Evolutionary conservation across 2,888 invertebrate species (phyloP).

Genomic region (Phyllotreta striolata): DNA sequence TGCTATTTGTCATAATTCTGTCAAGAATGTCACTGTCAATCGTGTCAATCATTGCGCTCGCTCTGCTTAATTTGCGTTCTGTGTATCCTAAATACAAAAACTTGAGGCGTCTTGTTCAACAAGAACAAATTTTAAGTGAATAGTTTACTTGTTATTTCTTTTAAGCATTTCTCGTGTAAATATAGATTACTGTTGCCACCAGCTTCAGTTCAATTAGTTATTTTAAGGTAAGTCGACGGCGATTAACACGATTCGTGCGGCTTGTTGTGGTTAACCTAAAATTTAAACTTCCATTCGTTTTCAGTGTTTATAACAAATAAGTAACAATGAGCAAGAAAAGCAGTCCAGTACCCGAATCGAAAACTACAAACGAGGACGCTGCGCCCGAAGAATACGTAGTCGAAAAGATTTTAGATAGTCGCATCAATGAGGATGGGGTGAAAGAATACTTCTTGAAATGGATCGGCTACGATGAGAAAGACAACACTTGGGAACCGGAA

Average conservation of each 20-base stretch:
- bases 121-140: not conserved
- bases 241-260: not conserved
- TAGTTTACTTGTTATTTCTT: not conserved
- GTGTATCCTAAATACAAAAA: constrained; percentile 21
- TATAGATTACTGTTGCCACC: too few species aligned
- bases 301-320: too few species aligned
- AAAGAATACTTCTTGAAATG: constrained; percentile 70
- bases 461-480: constrained; percentile 84
- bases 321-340: constrained; percentile 48
- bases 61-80: not conserved
- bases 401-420: constrained; percentile 88
- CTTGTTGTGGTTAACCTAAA: constrained; percentile 21
- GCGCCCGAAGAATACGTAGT: constrained; percentile 87
- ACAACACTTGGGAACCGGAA: constrained; percentile 97
- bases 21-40: too few species aligned
- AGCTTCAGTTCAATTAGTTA: not conserved
- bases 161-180: too few species aligned
- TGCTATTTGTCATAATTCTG: too few species aligned
- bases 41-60: not conserved
- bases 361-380: constrained; percentile 54
- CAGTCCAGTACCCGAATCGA: constrained; percentile 46
- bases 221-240: constrained; percentile 6
- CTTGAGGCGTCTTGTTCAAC: constrained; percentile 17
- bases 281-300: not conserved
- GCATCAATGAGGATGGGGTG: constrained; percentile 69